These are phyloP conservation scores for Megaleporinus macrocephalus DNA, from an alignment of 2,113 vertebrate genomes.

Conservation along the genomic window DNA sequence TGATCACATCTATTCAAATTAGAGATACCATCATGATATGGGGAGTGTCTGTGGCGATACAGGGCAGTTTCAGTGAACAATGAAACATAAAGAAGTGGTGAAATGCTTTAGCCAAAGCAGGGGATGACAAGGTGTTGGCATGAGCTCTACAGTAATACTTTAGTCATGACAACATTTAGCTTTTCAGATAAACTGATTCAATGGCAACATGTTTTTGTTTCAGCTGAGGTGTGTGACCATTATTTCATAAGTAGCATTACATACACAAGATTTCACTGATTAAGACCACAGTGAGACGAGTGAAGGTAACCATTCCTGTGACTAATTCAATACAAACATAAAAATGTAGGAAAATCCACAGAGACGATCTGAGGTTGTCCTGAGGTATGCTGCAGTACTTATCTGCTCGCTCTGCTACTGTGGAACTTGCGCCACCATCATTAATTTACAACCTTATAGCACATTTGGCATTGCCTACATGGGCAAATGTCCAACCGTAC, in stretches of 20 bases:
- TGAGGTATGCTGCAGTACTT: not conserved
- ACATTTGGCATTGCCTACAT: not conserved
- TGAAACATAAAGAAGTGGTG: not conserved
- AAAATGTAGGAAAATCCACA: not conserved
- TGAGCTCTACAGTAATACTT: too few relatives aligned
- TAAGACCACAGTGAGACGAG: too few relatives aligned
- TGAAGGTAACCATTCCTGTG: too few relatives aligned
- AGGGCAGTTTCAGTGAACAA: constrained; percentile 6
- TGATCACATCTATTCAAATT: not conserved
- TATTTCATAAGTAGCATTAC: too few relatives aligned
- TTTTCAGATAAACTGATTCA: too few relatives aligned
- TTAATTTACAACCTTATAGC: constrained; percentile 7
- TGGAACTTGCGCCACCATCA: constrained; percentile 3
- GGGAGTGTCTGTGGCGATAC: constrained; percentile 26
- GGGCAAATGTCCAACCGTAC: not conserved
- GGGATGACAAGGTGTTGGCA: too few relatives aligned
- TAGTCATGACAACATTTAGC: too few relatives aligned
- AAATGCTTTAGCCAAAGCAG: too few relatives aligned
- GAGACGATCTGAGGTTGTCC: not conserved
- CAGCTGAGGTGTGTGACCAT: too few relatives aligned
- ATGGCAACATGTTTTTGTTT: too few relatives aligned
- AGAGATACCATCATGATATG: not conserved
- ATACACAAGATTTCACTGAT: too few relatives aligned
- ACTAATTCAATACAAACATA: too few relatives aligned
- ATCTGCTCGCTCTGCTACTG: not conserved